Evolutionary conservation across 2,113 vertebrate genomes (phyloP).

Genomic region (Gracilinanus agilis): DNA sequence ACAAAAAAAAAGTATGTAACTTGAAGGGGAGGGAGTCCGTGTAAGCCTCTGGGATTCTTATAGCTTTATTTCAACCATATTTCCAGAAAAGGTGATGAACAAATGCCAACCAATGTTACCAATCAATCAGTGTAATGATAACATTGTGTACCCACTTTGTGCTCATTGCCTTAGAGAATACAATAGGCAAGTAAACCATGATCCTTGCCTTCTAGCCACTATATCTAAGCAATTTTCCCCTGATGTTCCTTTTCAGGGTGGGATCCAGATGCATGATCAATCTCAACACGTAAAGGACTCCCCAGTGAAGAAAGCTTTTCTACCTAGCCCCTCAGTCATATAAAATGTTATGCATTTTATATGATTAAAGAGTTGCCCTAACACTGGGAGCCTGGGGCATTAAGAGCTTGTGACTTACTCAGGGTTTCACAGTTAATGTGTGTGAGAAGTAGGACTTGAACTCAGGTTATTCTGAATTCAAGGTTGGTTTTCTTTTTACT

Average conservation of each 20-base stretch:
- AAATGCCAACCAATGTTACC: neutral
- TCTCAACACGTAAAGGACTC: neutral
- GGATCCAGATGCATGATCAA: neutral
- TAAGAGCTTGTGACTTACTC: neutral
- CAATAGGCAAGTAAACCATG: neutral
- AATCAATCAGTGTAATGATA: neutral
- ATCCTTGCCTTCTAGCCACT: neutral
- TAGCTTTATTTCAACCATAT: neutral
- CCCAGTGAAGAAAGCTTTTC: neutral
- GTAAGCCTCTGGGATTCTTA: neutral
- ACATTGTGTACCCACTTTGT: neutral
- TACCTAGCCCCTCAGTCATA: neutral
- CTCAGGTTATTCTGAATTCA: neutral
- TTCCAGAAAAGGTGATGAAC: neutral
- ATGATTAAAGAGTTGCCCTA: neutral
- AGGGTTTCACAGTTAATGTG: neutral
- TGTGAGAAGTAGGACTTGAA: neutral
- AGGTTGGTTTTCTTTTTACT: neutral
- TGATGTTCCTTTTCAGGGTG: neutral
- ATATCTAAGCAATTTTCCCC: conserved; percentile 21
- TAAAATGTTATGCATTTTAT: neutral
- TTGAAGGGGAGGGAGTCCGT: neutral
- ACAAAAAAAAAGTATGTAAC: neutral
- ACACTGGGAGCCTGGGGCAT: neutral
- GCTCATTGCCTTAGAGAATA: neutral